Conservation (phyloP, 2,797 vertebrate genomes). For the Ficedula albicollis region DNA sequence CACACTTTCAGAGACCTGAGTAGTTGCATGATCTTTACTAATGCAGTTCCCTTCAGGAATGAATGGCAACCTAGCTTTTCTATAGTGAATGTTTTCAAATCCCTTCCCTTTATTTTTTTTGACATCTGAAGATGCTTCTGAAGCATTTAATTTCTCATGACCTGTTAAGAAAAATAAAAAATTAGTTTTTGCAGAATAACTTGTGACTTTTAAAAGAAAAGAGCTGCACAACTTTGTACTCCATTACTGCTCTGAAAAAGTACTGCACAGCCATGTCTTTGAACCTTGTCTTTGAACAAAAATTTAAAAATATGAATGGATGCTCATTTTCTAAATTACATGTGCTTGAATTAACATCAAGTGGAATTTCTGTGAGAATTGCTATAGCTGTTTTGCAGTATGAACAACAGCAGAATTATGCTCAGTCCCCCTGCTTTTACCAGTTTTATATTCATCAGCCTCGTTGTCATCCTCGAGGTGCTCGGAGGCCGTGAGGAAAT, state of each 20-base stretch:
- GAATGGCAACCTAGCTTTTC: constrained; percentile 64
- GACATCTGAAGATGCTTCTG: constrained; percentile 66
- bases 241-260: not conserved
- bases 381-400: not conserved
- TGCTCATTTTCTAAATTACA: not conserved
- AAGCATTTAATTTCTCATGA: constrained; percentile 75
- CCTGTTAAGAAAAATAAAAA: constrained; percentile 74
- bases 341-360: not conserved
- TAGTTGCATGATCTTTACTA: not conserved
- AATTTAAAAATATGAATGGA: not conserved
- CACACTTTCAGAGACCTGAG: not conserved
- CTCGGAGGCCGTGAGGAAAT: constrained; percentile 95
- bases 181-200: not conserved
- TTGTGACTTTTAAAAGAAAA: not conserved
- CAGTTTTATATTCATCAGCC: constrained; percentile 84
- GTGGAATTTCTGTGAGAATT: not conserved
- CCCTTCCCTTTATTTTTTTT: constrained; percentile 71
- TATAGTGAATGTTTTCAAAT: constrained; percentile 74
- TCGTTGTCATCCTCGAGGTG: constrained; percentile 94
- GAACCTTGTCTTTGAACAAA: not conserved
- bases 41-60: constrained; percentile 42
- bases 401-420: not conserved
- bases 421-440: constrained; percentile 71
- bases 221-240: not conserved
- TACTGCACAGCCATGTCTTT: not conserved